Evolutionary conservation across 2,888 invertebrate species (phyloP).

Genomic region (Chironomus tentans): DNA sequence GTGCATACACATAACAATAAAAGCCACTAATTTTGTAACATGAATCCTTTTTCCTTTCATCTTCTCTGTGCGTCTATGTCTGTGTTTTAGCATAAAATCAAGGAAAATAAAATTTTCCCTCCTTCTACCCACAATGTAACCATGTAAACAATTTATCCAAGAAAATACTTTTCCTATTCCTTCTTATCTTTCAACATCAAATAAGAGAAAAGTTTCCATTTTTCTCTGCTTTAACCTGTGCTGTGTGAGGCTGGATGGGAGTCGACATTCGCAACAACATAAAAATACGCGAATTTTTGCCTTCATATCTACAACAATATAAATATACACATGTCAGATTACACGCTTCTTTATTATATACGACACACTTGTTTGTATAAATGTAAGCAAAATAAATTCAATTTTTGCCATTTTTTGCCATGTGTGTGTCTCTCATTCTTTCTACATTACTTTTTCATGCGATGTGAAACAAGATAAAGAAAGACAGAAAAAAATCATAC

Average conservation of each 20-base stretch:
- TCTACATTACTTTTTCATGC: not conserved
- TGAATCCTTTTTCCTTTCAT: slow-evolving; percentile 1
- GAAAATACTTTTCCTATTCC: slow-evolving; percentile 3
- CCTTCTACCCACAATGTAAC: not conserved
- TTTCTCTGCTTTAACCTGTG: not conserved
- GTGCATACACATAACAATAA: not conserved
- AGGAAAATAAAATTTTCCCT: not conserved
- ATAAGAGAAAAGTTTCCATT: not conserved
- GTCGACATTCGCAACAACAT: too few relatives aligned
- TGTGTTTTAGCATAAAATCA: not conserved
- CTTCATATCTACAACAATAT: not conserved
- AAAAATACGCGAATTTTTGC: too few relatives aligned
- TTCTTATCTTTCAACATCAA: not conserved
- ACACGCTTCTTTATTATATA: slow-evolving; percentile 8
- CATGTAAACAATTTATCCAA: slow-evolving; percentile 3
- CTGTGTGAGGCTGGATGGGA: not conserved
- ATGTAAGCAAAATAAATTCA: slow-evolving; percentile 17
- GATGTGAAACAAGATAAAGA: not conserved
- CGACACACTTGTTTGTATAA: not conserved
- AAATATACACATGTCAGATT: slow-evolving; percentile 20
- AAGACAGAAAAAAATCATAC: not conserved
- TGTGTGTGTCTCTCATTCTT: not conserved
- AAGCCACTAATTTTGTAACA: slow-evolving; percentile 23
- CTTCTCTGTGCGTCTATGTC: not conserved
- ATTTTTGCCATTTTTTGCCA: not conserved